Evolutionary conservation across 2,888 invertebrate species (phyloP), one percentile per base, ranked within the genome.

Genomic region (Drosophila longiperda): DNA sequence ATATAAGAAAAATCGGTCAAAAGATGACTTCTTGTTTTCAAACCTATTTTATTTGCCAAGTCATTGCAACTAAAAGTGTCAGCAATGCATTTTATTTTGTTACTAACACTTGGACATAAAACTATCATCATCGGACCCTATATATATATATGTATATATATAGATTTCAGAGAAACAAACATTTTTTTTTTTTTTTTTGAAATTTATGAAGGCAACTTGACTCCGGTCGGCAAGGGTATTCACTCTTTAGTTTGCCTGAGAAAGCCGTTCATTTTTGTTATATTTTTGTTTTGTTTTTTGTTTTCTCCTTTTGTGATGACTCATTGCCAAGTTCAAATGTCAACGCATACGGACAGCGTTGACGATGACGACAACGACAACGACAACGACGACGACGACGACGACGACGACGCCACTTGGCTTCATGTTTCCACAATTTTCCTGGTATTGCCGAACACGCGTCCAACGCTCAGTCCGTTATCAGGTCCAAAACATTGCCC

Each of bases 321-420:
- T 85, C 85, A 85, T 83, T 60, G 70, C 71, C 83, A 70, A 86
- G 89, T 88, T 83, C 83, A 80, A 75, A 73, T 90, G 90, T 83
- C 87, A 83, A 61, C 55, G 62, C 60, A 38, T 54, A 50, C 62
- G 63, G 50, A 45, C 73, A 38, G 5, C 34, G 36, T 38, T 42
- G 45, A 45, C 42, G 11, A n/a, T 12, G 20, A 42, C 3, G 20
- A 20, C 6, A 9, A 9, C 17, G 38, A 52, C 12, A n/a, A 32
- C 17, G 11, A n/a, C 49, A 23, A 26, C 40, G 78, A 70, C 54
- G 38, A 38, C 38, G 29, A 32, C 49, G 42, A 26, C 23, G 33
- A 45, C 50, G 32, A 42, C 42, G 45, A 17, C 61, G 66, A 67
- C 71, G 73, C 69, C 66, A 61, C 55, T 68, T 74, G 77, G 82